These are phyloP conservation scores for Steinernema carpocapsae DNA, from an alignment of 2,888 invertebrate genomes.

Conservation along the genomic window DNA sequence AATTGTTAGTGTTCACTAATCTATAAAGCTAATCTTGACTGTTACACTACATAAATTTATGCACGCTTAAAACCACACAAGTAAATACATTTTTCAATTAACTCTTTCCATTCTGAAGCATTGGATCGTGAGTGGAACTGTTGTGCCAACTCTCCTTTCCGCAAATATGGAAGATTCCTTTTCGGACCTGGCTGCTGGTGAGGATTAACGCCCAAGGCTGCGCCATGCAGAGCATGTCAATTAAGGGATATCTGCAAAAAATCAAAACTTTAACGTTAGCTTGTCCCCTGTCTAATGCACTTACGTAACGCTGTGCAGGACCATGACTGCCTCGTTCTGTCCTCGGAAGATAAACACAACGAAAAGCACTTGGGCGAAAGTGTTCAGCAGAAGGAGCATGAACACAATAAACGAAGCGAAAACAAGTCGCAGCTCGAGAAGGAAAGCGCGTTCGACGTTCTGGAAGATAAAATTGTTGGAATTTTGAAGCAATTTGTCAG, in stretches of 20 bases:
- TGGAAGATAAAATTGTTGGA: background rate
- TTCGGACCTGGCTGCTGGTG: slow-evolving; percentile 13
- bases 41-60: too few species aligned
- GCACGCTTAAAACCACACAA: too few species aligned
- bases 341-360: slow-evolving; percentile 25
- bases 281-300: background rate
- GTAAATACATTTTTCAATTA: background rate
- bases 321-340: slow-evolving; percentile 23
- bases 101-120: slow-evolving; percentile 5
- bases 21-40: too few species aligned
- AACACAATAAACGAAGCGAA: slow-evolving; percentile 30
- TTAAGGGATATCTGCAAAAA: slow-evolving; percentile 23
- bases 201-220: slow-evolving; percentile 24
- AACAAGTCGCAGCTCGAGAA: slow-evolving; percentile 26
- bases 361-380: slow-evolving; percentile 31
- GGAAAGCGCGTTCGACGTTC: slow-evolving; percentile 18
- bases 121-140: slow-evolving; percentile 14
- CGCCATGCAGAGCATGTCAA: slow-evolving; percentile 30
- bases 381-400: slow-evolving; percentile 32
- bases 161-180: background rate
- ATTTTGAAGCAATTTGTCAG: too few species aligned
- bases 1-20: too few species aligned
- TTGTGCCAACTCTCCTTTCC: background rate
- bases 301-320: slow-evolving; percentile 30
- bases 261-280: too few species aligned